Percentiles rank a stretch among this genome's conserved stretches.
Conservation (phyloP, 2,888 invertebrate species). For the Hyalella azteca region DNA sequence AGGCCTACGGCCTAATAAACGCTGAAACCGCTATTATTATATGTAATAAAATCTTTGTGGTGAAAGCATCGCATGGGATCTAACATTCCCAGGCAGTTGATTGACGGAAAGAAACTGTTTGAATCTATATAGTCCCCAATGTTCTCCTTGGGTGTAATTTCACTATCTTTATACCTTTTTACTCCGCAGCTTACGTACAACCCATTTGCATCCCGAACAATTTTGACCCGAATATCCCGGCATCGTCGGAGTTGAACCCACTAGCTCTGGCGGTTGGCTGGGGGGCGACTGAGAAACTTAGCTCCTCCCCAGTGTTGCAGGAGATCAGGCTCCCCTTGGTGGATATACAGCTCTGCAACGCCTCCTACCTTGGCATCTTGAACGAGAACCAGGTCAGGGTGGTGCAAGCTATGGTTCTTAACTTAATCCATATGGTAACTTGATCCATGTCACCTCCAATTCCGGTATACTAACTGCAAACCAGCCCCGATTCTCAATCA, state of each 20-base stretch:
- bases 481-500: not conserved
- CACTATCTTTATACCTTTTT: not conserved
- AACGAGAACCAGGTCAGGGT: not conserved
- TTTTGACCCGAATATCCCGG: not conserved
- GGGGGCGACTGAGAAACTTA: not conserved
- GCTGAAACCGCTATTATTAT: too few species aligned
- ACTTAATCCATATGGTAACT: too few species aligned
- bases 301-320: not conserved
- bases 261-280: slow-evolving; percentile 13
- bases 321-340: not conserved
- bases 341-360: not conserved
- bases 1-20: too few species aligned
- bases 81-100: too few species aligned
- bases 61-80: too few species aligned
- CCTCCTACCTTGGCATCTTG: not conserved
- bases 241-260: not conserved
- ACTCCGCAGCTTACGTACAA: not conserved
- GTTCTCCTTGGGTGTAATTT: not conserved
- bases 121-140: not conserved
- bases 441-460: not conserved
- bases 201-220: not conserved
- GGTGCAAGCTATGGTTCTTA: not conserved
- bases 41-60: too few species aligned
- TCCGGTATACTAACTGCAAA: too few species aligned
- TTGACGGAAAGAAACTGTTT: too few species aligned